A percentile compares a stretch with the other conserved stretches of the same genome.
Evolutionary conservation across 2,888 invertebrate species (phyloP).

Genomic region (Sabellastarte sp.): DNA sequence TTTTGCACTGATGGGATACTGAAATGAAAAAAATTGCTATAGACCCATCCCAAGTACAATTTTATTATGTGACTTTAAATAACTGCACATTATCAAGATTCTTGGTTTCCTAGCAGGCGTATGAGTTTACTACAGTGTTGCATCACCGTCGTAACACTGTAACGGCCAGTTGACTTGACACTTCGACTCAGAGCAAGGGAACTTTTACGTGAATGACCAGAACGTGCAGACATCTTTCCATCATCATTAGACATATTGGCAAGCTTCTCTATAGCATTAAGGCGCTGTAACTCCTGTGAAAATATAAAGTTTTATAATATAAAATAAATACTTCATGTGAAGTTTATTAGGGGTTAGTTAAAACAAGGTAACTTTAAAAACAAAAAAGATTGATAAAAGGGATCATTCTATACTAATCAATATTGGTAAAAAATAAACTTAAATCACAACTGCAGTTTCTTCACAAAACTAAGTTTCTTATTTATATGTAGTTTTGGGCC

Average conservation of each 20-base stretch:
- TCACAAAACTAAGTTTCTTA: not conserved
- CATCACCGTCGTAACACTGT: slow-evolving; percentile 38
- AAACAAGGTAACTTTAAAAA: too few relatives aligned
- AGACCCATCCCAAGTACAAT: too few relatives aligned
- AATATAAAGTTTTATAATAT: not conserved
- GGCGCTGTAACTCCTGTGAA: slow-evolving; percentile 42
- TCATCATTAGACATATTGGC: slow-evolving; percentile 27
- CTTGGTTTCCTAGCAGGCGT: slow-evolving; percentile 28
- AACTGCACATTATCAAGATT: too few relatives aligned
- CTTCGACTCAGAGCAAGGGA: slow-evolving; percentile 36
- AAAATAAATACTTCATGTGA: slow-evolving; percentile 1
- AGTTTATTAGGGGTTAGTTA: too few relatives aligned
- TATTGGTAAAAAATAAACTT: not conserved
- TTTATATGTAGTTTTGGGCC: too few relatives aligned
- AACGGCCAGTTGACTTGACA: slow-evolving; percentile 36
- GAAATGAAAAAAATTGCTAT: too few relatives aligned
- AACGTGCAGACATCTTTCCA: not conserved
- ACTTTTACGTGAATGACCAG: slow-evolving; percentile 39
- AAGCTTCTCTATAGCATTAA: slow-evolving; percentile 47
- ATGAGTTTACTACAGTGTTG: slow-evolving; percentile 48
- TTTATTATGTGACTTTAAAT: too few relatives aligned
- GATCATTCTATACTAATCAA: not conserved
- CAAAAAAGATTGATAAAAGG: not conserved
- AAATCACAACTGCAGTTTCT: not conserved
- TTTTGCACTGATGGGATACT: too few relatives aligned